These are phyloP conservation scores for Synanthedon myopaeformis DNA, from an alignment of 2,888 invertebrate genomes.

Conservation along the genomic window DNA sequence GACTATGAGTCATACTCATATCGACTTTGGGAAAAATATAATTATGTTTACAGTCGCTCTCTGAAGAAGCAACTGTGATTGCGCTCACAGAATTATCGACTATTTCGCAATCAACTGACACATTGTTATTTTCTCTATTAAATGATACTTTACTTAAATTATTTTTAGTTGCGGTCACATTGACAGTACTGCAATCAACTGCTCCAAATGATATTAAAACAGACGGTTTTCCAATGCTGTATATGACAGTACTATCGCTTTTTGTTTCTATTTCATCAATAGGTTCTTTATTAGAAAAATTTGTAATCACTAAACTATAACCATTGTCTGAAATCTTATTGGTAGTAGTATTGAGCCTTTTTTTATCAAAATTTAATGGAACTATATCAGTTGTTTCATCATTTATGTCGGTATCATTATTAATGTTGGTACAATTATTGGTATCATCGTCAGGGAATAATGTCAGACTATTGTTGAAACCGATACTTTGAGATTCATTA, in stretches of 20 bases:
- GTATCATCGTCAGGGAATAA: no score
- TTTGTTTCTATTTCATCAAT: neutral
- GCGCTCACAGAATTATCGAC: constrained; percentile 15
- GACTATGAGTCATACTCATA: constrained; percentile 2
- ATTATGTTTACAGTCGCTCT: constrained; percentile 22
- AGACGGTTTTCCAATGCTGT: constrained; percentile 19
- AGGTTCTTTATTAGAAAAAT: no score
- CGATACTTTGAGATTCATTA: no score
- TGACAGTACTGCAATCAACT: constrained; percentile 28
- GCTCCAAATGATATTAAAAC: constrained; percentile 37
- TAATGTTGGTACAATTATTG: no score
- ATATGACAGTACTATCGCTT: constrained; percentile 2
- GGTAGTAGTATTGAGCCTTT: no score
- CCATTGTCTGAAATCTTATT: no score
- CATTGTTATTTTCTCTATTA: constrained; percentile 20
- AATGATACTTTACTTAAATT: constrained; percentile 32
- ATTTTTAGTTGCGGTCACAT: constrained; percentile 35
- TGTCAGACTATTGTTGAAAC: no score
- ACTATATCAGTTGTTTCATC: no score
- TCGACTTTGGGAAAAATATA: no score
- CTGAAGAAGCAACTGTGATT: constrained; percentile 14
- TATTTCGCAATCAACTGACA: constrained; percentile 38
- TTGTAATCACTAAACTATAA: no score
- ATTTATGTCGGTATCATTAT: no score
- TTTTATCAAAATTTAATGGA: no score